Percentiles rank a stretch among this genome's conserved stretches.
phyloP scores from a whole-genome alignment of 2,888 invertebrate genomes.

The Coenonympha arcania region DNA sequence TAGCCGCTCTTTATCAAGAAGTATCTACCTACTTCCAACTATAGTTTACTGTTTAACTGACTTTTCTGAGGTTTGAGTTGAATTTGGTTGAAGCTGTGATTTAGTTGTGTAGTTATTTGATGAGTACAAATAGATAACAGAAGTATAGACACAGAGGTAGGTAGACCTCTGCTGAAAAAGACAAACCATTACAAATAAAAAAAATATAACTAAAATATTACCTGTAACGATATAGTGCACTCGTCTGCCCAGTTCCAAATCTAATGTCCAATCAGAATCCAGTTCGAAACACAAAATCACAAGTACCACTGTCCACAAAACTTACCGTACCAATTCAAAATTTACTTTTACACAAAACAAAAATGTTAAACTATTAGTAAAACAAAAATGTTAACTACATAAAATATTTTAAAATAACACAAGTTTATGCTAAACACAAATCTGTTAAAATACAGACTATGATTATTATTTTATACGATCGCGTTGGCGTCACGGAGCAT shows the following conservation, averaged over 20 bases:
- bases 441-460: constrained; percentile 13
- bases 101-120: too few species aligned
- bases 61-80: too few species aligned
- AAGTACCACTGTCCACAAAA: constrained; percentile 20
- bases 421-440: constrained; percentile 8
- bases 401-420: constrained; percentile 1
- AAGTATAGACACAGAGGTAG: too few species aligned
- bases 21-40: too few species aligned
- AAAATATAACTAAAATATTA: constrained; percentile 4
- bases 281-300: constrained; percentile 37
- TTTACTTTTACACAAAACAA: constrained; percentile 17
- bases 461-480: constrained; percentile 23
- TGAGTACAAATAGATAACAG: too few species aligned
- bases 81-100: too few species aligned
- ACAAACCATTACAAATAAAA: too few species aligned
- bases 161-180: too few species aligned
- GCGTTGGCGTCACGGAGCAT: constrained; percentile 25
- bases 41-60: too few species aligned
- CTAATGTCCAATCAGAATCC: constrained; percentile 45
- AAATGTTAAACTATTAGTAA: background rate
- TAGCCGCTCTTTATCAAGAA: too few species aligned
- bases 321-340: constrained; percentile 24
- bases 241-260: constrained; percentile 12
- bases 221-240: constrained; percentile 15
- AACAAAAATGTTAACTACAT: background rate